Evolutionary conservation across 1,140 invertebrate species (phyloP), one percentile per base, ranked within the genome.

Genomic region (Chionoecetes opilio): DNA sequence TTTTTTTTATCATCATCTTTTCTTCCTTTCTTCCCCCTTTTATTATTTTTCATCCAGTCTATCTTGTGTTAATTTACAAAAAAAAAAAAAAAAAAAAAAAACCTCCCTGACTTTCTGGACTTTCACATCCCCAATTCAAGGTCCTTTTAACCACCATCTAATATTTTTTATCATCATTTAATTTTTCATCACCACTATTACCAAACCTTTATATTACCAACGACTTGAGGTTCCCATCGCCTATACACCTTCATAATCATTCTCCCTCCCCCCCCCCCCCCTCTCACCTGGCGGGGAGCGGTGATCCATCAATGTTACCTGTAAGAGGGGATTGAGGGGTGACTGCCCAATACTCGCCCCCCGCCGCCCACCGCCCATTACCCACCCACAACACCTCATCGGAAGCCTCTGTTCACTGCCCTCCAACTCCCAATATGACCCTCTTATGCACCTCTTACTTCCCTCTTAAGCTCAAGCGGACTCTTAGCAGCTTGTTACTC

Each of bases 401-500:
- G 6, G 21, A 21, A 75, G 63, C n/a, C 63, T 75, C 63, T 75
- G 63, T 75, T 75, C 63, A 75, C 21, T 75, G 63, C 63, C 63
- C 6, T 26, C 21, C 63, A 5, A n/a, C 63, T 26, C 6, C 63
- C n/a, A n/a, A 3, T 26, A 75, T 26, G 11, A 53, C 46, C 63
- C 63, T 75, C 63, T 75, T 75, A 5, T 26, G 5, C 21, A 26
- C 63, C 63, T 75, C 63, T 75, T 75, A 75, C 63, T n/a, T 26
- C 11, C 63, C 63, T 75, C 63, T 75, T 75, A 75, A 75, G 21
- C 63, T 26, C 63, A n/a, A 75, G 21, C 21, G 21, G 63, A 75
- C 63, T 75, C 63, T 75, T 75, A 75, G 63, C 63, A 75, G 63
- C 63, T 75, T 21, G 63, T 75, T 75, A 75, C 26, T 75, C 63